Evolutionary conservation across 2,797 vertebrate species (phyloP), one percentile per base, ranked within the genome.

Genomic region (Lutjanus campechanus): DNA sequence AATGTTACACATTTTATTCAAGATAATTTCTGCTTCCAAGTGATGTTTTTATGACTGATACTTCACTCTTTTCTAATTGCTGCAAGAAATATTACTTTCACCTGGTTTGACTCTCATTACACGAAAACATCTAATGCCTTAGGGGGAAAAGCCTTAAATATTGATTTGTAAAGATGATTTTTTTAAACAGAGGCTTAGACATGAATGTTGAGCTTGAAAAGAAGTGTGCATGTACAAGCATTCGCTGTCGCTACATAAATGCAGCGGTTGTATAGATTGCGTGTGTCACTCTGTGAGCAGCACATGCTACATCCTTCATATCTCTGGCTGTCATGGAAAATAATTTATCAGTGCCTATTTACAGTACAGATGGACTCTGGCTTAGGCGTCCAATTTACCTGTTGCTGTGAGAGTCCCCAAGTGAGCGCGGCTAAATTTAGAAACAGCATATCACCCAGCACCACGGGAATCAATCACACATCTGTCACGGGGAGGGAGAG

Each of bases 361-460:
- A 88, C 83, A 74, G 83, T 71, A 83, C 86, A 90, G 89, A 94
- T 91, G 85, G 85, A 92, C 92, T 93, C 80, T 73, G 83, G 90
- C 83, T 90, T 72, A 72, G 51, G 81, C 82, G 80, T 91, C 87
- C 91, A 89, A 91, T 95, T 94, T 91, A 95, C 93, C 93, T 94
- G 89, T 91, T 92, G 91, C 87, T 88, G 69, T 16, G 73, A 86
- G 73, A 85, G 78, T 92, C 78, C 81, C 78, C 85, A 51, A 82
- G 89, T 78, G 84, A 91, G 83, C 29, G 36, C 19, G 65, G 88
- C 92, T 94, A 95, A 95, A 95, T 91, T 94, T 95, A 94, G 94
- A 92, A 88, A 58, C 85, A 75, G 89, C 84, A 74, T 86, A 89
- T 91, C 81, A 82, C 78, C 88, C 82, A 20, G 78, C 85, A 85